A percentile compares a stretch with the other conserved stretches of the same genome.
Conservation (phyloP, 2,888 invertebrate species). For the Tenodera sinensis region DNA sequence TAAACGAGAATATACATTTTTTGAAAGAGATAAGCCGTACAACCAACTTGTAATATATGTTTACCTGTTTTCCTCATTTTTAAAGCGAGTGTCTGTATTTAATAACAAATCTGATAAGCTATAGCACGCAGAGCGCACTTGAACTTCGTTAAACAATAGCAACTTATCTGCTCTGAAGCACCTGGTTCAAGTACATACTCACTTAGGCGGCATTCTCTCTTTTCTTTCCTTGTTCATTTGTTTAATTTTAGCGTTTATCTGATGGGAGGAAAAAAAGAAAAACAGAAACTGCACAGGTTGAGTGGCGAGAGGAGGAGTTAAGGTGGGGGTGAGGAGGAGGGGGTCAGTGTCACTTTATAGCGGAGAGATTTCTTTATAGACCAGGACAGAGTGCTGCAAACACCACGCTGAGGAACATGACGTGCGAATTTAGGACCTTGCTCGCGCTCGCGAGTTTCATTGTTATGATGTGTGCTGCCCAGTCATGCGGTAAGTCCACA, state of each 20-base stretch:
- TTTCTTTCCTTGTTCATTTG: background rate
- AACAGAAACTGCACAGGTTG: background rate
- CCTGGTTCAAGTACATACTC: no score
- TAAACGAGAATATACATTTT: no score
- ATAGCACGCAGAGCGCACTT: no score
- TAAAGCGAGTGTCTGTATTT: no score
- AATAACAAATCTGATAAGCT: no score
- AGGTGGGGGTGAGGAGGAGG: no score
- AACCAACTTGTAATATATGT: no score
- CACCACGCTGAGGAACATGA: background rate
- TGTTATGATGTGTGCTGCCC: background rate
- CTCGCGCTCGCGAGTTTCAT: background rate
- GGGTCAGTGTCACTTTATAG: background rate
- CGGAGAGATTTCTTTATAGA: background rate
- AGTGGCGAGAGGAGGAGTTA: background rate
- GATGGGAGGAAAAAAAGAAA: background rate
- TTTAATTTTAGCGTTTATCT: background rate
- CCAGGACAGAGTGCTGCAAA: background rate
- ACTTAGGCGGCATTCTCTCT: background rate
- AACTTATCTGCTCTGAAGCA: no score
- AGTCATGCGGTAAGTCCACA: background rate
- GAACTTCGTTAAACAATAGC: no score
- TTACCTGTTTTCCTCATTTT: no score
- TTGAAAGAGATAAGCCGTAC: no score
- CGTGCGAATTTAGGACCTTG: background rate